Conservation (phyloP, 2,113 vertebrate genomes). For the Accipiter virgatus region DNA sequence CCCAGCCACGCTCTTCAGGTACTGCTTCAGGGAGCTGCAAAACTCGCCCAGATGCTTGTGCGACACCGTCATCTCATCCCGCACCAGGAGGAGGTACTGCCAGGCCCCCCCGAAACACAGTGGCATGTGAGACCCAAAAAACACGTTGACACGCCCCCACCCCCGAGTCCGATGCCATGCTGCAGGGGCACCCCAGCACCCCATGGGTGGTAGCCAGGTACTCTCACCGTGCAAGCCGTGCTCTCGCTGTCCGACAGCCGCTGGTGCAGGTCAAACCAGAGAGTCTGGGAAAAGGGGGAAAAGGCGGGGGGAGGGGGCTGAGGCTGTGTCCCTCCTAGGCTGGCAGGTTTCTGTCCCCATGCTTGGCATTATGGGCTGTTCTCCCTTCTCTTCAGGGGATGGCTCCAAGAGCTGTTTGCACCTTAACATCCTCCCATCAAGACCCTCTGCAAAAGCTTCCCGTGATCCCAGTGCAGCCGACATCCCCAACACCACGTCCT, state of each 20-base stretch:
- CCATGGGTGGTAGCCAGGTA: accelerated
- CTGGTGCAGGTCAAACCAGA: constrained; percentile 97
- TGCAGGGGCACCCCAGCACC: background rate
- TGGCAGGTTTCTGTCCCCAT: background rate
- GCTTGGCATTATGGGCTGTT: background rate
- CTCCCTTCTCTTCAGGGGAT: background rate
- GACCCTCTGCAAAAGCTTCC: background rate
- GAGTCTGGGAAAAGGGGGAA: constrained; percentile 77
- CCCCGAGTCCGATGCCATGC: accelerated
- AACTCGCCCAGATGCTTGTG: constrained; percentile 92
- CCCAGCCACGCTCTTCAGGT: constrained; percentile 88
- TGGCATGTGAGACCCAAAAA: accelerated
- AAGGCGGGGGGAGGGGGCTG: background rate
- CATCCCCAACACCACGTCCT: accelerated
- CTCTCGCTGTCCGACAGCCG: constrained; percentile 90
- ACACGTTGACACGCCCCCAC: accelerated
- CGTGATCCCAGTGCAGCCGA: accelerated
- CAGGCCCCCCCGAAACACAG: background rate
- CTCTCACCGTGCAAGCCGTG: constrained; percentile 84
- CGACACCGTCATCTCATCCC: constrained; percentile 90
- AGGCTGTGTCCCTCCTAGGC: background rate
- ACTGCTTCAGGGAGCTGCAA: constrained; percentile 90
- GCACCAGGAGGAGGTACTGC: constrained; percentile 90
- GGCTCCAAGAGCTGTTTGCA: accelerated
- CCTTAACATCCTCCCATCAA: accelerated